Conservation (phyloP, 2,888 invertebrate genomes). For the Apoderus coryli region DNA sequence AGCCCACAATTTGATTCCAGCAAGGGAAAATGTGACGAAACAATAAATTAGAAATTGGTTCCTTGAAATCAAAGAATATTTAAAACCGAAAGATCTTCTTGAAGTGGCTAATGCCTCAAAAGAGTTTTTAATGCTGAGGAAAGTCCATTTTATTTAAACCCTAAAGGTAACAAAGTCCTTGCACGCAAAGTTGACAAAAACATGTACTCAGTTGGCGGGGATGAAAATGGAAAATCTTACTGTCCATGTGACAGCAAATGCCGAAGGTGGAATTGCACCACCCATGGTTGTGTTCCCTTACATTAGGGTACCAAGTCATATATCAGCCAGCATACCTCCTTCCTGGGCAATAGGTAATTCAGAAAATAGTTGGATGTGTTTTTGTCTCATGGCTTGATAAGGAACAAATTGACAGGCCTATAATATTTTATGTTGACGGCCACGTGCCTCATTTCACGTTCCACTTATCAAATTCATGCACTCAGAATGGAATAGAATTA, state of each 20-base stretch:
- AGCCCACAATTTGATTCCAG: too few species aligned
- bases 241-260: conserved; percentile 18
- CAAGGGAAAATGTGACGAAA: too few species aligned
- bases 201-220: conserved; percentile 19
- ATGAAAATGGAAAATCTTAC: conserved; percentile 22
- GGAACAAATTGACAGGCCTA: conserved; percentile 5
- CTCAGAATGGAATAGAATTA: conserved; percentile 9
- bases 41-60: too few species aligned
- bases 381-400: conserved; percentile 19
- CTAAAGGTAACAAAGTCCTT: conserved; percentile 24
- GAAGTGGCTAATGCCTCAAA: too few species aligned
- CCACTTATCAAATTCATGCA: conserved; percentile 7
- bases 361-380: conserved; percentile 31
- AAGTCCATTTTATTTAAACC: conserved; percentile 25
- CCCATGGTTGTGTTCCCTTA: conserved; percentile 21
- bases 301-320: conserved; percentile 20
- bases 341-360: conserved; percentile 24
- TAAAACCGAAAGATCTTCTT: too few species aligned
- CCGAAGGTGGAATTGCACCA: conserved; percentile 15
- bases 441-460: conserved; percentile 8
- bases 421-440: conserved; percentile 7
- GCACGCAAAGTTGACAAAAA: conserved; percentile 22
- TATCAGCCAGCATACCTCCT: conserved; percentile 18
- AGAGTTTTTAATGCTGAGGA: conserved; percentile 28
- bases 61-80: too few species aligned